Evolutionary conservation across 2,113 vertebrate genomes (phyloP).

Genomic region (Athene noctua): DNA sequence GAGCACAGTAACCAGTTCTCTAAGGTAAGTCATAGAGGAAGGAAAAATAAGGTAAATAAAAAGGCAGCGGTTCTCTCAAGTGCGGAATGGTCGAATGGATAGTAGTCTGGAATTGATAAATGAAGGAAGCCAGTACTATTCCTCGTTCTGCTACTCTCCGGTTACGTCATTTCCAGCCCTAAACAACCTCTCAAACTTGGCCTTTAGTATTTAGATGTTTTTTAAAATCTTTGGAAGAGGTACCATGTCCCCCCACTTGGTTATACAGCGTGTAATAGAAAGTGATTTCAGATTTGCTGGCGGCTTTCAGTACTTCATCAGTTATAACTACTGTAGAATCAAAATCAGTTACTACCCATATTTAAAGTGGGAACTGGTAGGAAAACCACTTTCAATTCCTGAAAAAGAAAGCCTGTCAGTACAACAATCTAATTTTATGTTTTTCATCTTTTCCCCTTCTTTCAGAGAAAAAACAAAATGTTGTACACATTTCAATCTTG

Average conservation of each 20-base stretch:
- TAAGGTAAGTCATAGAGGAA: background rate
- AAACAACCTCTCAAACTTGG: background rate
- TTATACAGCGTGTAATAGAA: background rate
- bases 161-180: background rate
- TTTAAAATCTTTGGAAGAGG: background rate
- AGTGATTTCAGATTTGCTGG: background rate
- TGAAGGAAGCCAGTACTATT: background rate
- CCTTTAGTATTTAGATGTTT: background rate
- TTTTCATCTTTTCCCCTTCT: background rate
- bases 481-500: background rate
- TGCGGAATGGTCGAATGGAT: background rate
- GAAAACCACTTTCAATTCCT: background rate
- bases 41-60: background rate
- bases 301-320: background rate
- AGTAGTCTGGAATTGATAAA: background rate
- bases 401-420: background rate
- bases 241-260: background rate
- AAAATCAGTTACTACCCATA: background rate
- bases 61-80: background rate
- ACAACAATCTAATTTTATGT: background rate
- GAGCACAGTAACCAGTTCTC: background rate
- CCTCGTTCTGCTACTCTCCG: background rate
- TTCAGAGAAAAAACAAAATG: background rate
- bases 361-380: background rate
- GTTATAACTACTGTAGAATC: background rate